Base-by-base conservation (phyloP, 1,140 invertebrate genomes). In the Copidosoma floridanum region DNA sequence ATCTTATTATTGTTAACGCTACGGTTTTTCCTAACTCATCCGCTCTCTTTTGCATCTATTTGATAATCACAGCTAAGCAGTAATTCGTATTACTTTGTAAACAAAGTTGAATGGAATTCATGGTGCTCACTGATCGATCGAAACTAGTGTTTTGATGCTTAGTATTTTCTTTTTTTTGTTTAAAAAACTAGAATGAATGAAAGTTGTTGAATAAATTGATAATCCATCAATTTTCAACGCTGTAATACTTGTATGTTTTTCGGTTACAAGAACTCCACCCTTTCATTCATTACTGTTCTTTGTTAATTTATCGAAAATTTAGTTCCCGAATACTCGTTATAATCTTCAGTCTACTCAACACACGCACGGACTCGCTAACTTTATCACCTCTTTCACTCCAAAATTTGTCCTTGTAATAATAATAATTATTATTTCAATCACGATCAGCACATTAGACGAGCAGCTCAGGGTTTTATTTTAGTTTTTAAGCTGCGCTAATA, bases 1-100 rank as follows among this genome's bases (percentile, higher is more conserved):
- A 62, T 62, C 40, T 62, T 62, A 62, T 51, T 18, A 57, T 24
- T 57, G 37, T 56, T 61, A 62, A 62, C 52, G 54, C 53, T 62
- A 62, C 53, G 57, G 57, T 46, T 62, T 46, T 40, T 47, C 60
- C 53, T 62, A 62, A 56, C 59, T 43, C 38, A 57, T 62, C 37
- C 38, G 53, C 53, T 56, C 52, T 47, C 37, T 55, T 55, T 43
- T 44, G 51, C 55, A 20, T 48, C 41, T 46, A 44, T 55, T 61
- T 35, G 23, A 61, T n/a, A 50, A 44, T 44, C 43, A n/a, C n/a
- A n/a, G n/a, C n/a, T n/a, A n/a, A n/a, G n/a, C n/a, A n/a, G n/a
- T n/a, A n/a, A 55, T 18, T 26, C 32, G 29, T 61, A 20, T 48
- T 48, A 48, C 24, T 27, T 53, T 50, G 40, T 55, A n/a, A n/a